These are phyloP conservation scores for Plodia interpunctella DNA, from an alignment of 1,140 invertebrate species.

Conservation along the genomic window DNA sequence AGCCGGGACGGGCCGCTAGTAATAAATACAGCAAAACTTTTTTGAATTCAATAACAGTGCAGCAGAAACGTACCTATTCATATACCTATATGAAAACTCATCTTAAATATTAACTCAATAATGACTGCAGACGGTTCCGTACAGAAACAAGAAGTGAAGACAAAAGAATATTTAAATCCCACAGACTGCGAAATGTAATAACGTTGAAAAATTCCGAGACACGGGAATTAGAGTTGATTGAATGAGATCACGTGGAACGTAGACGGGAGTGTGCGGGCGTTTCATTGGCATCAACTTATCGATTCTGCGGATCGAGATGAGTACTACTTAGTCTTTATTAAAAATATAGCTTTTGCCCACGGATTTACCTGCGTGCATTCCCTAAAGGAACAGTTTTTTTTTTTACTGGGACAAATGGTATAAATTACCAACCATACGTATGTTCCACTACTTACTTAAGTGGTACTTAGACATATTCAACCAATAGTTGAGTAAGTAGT, in stretches of 20 bases:
- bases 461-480: too few species aligned
- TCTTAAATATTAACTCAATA: not conserved
- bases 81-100: not conserved
- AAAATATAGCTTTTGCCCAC: too few species aligned
- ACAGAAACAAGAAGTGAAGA: not conserved
- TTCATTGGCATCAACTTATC: constrained; percentile 1
- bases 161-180: constrained; percentile 19
- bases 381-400: too few species aligned
- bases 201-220: constrained; percentile 50
- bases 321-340: not conserved
- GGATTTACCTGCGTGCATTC: too few species aligned
- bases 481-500: too few species aligned
- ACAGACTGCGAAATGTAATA: constrained; percentile 58
- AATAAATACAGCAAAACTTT: too few species aligned
- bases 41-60: too few species aligned
- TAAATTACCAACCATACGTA: too few species aligned
- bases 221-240: constrained; percentile 50
- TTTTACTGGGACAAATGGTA: too few species aligned
- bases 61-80: not conserved
- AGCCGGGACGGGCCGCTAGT: too few species aligned
- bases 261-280: not conserved
- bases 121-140: not conserved
- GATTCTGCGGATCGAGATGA: not conserved
- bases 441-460: too few species aligned
- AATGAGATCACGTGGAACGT: constrained; percentile 39